Base-by-base conservation (phyloP, 1,140 invertebrate species). In the Eupristina koningsbergeri region DNA sequence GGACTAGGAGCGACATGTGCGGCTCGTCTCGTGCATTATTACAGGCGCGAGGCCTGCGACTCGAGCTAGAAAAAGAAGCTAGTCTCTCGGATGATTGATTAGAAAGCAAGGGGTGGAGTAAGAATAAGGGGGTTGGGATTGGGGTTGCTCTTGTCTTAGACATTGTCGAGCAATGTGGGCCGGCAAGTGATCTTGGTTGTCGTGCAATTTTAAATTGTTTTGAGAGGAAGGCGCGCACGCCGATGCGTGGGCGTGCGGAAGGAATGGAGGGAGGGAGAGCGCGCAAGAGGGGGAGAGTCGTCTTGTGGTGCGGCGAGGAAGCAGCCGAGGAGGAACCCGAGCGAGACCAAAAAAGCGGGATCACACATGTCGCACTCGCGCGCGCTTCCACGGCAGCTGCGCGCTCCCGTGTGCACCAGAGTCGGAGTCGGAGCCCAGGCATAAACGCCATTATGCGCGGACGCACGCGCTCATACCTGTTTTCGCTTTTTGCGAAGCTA, bases 351-450 rank as follows among this genome's bases (percentile, higher is more conserved):
- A 75, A 89, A n/a, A 88, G 88, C 89, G 87, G 89, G 89, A 89
- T 89, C 89, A 87, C 90, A 91, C 89, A 90, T 91, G 89, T 89
- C 87, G 86, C 89, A 26, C 26, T 58, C 53, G 88, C 85, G 86
- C 84, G 87, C 85, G 85, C 86, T 85, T 84, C 84, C 84, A 89
- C 89, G 45, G n/a, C 90, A 91, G 90, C 90, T 91, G 90, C 89
- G 86, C 89, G 89, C 89, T 22, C 80, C 19, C 71, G 81, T n/a
- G 81, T 82, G 86, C 86, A 88, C 87, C 88, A 88, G 85, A 88
- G n/a, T n/a, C n/a, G n/a, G n/a, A n/a, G n/a, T n/a, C n/a, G n/a
- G n/a, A n/a, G n/a, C n/a, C n/a, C n/a, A n/a, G n/a, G n/a, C n/a
- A n/a, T n/a, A n/a, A 87, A 73, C 85, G 84, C 85, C 86, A 87